A percentile compares a stretch with the other conserved stretches of the same genome.
Evolutionary conservation across 2,888 invertebrate genomes (phyloP).

Genomic region (Ernsta delagoae): DNA sequence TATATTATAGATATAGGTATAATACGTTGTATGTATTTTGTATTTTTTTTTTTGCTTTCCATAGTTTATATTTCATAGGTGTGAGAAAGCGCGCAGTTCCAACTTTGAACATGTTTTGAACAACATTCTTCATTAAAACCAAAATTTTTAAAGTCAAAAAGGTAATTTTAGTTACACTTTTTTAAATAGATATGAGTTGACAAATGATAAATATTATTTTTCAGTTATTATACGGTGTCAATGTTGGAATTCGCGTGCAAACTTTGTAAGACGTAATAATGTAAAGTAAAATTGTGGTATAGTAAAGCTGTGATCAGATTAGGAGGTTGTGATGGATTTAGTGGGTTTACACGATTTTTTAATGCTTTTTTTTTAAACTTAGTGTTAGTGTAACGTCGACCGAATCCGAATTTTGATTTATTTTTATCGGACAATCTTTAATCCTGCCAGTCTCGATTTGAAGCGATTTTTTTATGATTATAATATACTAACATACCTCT

Average conservation of each 20-base stretch:
- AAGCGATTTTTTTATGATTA: no score
- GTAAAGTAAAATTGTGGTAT: conserved; percentile 60
- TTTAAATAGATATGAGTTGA: no score
- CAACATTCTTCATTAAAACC: no score
- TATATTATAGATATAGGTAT: no score
- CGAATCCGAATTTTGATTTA: conserved; percentile 68
- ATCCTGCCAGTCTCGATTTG: conserved; percentile 53
- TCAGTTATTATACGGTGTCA: no score
- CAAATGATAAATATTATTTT: no score
- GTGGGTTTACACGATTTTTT: conserved; percentile 66
- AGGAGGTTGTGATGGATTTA: conserved; percentile 78
- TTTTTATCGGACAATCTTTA: conserved; percentile 56
- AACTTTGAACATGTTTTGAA: neutral
- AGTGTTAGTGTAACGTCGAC: conserved; percentile 50
- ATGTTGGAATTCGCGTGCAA: conserved; percentile 7
- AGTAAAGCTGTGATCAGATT: conserved; percentile 78
- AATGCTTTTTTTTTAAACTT: conserved; percentile 61
- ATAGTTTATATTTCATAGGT: conserved; percentile 7
- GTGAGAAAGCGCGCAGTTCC: neutral
- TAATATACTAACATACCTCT: no score
- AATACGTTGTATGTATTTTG: conserved; percentile 42
- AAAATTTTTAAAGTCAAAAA: no score
- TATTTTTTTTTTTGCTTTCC: conserved; percentile 43
- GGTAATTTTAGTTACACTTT: no score
- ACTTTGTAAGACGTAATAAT: conserved; percentile 44